Evolutionary conservation across 2,797 vertebrate genomes (phyloP), one percentile per base, ranked within the genome.

Genomic region (Syngnathus rostellatus): DNA sequence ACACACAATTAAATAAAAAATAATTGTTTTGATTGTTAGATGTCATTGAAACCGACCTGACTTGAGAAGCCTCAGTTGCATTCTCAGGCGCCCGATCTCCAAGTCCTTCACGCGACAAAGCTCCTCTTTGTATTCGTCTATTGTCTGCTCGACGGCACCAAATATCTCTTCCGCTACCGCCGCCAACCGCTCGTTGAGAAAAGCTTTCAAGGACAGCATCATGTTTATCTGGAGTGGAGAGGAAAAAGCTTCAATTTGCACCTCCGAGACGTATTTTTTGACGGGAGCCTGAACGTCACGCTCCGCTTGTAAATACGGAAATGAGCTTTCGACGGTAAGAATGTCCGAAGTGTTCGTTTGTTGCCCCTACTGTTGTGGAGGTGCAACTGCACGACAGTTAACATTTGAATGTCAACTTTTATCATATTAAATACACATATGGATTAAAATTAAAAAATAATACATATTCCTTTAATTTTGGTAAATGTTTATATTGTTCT

Each of bases 261-360:
- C 12, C 41, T 23, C 37, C 19, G 2, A 53, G 19, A n/a, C 63
- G 50, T 38, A 19, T 68, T 79, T 63, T 62, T 63, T 60, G 60
- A 55, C 64, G 48, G 43, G 68, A 78, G 82, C 51, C 25, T 67
- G 73, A 60, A 83, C 83, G 85, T 88, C 83, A 89, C 84, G 87
- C 83, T 86, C 75, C 79, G 74, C 72, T 85, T 85, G 86, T 88
- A 88, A 88, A 89, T 78, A 88, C 75, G 77, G 83, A 88, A 70
- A 68, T 81, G 81, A 83, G 64, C 40, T 4, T 59, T 12, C 46
- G 25, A 19, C 14, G 39, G n/a, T 21, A 23, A 9, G 45, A 51
- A 46, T 63, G 45, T 41, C 39, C 9, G 6, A 25, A 38, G 37
- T 0, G 60, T 0, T 10, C 8, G 10, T n/a, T 14, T 25, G 65